Base-by-base conservation (phyloP, 2,888 invertebrate genomes). In the Eupithecia pulchellata region DNA sequence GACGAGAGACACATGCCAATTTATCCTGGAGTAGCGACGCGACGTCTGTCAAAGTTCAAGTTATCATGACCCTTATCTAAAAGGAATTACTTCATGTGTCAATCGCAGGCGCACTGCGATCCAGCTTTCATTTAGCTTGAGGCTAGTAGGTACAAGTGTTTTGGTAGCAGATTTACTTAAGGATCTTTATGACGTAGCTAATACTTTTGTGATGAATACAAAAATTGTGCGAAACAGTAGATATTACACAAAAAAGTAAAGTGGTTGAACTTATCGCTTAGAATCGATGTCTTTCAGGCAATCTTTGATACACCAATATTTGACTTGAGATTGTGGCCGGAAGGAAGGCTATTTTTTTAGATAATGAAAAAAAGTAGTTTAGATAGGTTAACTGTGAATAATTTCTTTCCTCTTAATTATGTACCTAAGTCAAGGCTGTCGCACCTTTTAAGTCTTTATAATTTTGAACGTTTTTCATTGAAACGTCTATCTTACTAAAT, bases 21-120 rank as follows among this genome's bases (percentile, higher is more conserved):
- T 77, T 30, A 60, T 60, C 58, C 32, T 77, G 81, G 82, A 84
- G 80, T 82, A 81, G 82, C 75, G 82, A 83, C 84, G 79, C 84
- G 87, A 87, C 88, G 86, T 89, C 86, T 86, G 90, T 87, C 88
- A 84, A 83, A 82, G 85, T 86, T 86, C 86, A 87, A 88, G 89
- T 83, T 88, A 89, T 90, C 89, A 82, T 79, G 87, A 91, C 90
- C 90, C 90, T 88, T 83, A 89, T 91, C 90, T 89, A 81, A 83
- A 82, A 83, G 88, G 87, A 87, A 90, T 90, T 90, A 89, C 87
- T 86, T 86, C 85, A 84, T 84, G 82, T 84, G 84, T 84, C 85
- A 84, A 83, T 84, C 87, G 87, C 85, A 79, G 68, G 58, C 61
- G 6, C 32, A 30, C 29, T 29, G n/a, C 1, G 32, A 30, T 30